phyloP scores from a whole-genome alignment of 1,140 invertebrate genomes.

The Latrodectus geometricus region DNA sequence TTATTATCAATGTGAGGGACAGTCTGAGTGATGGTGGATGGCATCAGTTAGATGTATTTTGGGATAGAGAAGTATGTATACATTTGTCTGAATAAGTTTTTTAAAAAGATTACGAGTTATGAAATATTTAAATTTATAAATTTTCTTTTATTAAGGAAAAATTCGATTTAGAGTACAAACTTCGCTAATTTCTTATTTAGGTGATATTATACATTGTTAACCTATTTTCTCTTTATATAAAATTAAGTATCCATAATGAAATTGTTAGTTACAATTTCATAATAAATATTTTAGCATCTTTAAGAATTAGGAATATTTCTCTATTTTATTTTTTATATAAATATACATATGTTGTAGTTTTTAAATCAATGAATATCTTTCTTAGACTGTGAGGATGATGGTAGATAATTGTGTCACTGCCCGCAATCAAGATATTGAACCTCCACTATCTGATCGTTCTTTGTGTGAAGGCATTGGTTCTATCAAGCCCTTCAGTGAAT shows the following conservation, averaged over 20 bases:
- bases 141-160: not conserved
- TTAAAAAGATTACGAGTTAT: not conserved
- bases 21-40: constrained; percentile 93
- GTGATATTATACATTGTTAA: no score
- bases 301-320: no score
- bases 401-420: constrained; percentile 92
- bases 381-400: constrained; percentile 80
- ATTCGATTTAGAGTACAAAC: not conserved
- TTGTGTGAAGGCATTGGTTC: constrained; percentile 88
- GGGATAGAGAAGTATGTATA: constrained; percentile 83
- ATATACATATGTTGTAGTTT: no score
- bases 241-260: no score
- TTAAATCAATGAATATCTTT: not conserved
- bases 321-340: no score
- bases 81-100: not conserved
- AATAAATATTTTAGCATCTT: no score
- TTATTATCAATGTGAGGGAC: constrained; percentile 88
- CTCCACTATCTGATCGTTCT: constrained; percentile 84
- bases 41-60: constrained; percentile 95
- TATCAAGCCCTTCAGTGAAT: constrained; percentile 95
- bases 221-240: no score
- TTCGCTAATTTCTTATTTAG: not conserved
- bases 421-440: constrained; percentile 83
- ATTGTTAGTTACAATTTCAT: no score
- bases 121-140: not conserved